Base-by-base conservation (phyloP, 2,888 invertebrate genomes). In the Acanthopleura granulata region DNA sequence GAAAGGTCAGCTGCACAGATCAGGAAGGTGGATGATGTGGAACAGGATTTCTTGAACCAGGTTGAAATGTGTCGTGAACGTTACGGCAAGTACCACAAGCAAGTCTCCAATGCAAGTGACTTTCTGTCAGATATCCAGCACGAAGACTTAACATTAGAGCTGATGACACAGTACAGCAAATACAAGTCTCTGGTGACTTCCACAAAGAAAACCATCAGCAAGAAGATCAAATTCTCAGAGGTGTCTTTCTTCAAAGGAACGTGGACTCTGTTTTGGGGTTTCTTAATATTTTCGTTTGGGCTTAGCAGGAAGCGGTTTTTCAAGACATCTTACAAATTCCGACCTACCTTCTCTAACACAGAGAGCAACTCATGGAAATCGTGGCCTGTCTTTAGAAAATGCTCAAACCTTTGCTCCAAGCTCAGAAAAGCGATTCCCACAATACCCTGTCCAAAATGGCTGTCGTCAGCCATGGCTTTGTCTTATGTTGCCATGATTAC, bases 41-140 rank as follows among this genome's bases (percentile, higher is more conserved):
- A 70, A 29, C 14, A 29, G 12, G 15, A 70, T 27, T 70, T 29
- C 22, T 40, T 70, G 16, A 30, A 29, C 12, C 70, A 70, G 49
- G 49, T 70, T 29, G 70, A 70, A 22, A 30, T 15, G 14, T 30
- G 30, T 22, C 25, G 70, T 22, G 12, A 22, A 15, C 11, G 49
- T 22, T 70, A 27, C 12, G 70, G 22, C 15, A 30, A 70, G 29
- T 70, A 70, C 29, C 70, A 40, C 14, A 22, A 70, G 16, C 12
- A 70, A 30, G 70, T 70, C 12, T 18, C n/a, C 12, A 18, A 62
- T 22, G 66, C 27, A 22, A 12, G 12, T 12, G 22, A 62, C 14
- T 62, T 62, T 62, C 14, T 62, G 22, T 25, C n/a, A 12, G 66
- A 62, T 25, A 22, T 62, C n/a, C 66, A 62, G 66, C 66, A 14